Conservation (phyloP, 2,888 invertebrate genomes). For the Cylloceria caligata region DNA sequence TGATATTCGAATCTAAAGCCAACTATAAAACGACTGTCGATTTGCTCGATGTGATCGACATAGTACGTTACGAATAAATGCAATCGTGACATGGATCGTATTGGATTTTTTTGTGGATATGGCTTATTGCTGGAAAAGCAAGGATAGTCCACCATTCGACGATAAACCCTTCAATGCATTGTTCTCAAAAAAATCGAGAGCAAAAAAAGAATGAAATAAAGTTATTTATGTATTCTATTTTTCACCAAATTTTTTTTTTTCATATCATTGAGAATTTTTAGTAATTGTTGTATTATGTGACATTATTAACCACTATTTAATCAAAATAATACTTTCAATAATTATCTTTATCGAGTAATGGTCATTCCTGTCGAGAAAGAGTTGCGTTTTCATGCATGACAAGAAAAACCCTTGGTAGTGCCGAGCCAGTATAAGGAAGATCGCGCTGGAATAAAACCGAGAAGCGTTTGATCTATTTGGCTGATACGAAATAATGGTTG, state of each 20-base stretch:
- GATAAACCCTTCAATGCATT: background rate
- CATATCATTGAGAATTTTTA: background rate
- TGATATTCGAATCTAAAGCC: conserved; percentile 10
- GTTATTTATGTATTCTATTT: background rate
- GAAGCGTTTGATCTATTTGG: conserved; percentile 5
- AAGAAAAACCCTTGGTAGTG: conserved; percentile 25
- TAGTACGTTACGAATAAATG: conserved; percentile 9
- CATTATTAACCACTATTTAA: background rate
- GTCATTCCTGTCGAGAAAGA: conserved; percentile 17
- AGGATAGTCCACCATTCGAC: background rate
- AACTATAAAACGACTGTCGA: conserved; percentile 3
- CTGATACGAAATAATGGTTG: conserved; percentile 29
- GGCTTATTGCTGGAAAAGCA: conserved; percentile 26
- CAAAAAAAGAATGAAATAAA: background rate
- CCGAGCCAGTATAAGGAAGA: conserved; percentile 42
- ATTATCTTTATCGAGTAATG: background rate
- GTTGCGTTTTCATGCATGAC: conserved; percentile 48
- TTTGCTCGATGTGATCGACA: conserved; percentile 22
- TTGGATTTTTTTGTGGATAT: conserved; percentile 51
- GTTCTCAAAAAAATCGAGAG: background rate
- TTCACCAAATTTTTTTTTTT: background rate
- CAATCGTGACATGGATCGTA: conserved; percentile 40
- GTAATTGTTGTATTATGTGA: background rate
- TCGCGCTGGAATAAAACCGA: conserved; percentile 2
- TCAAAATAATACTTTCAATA: background rate